phyloP scores from a whole-genome alignment of 1,140 invertebrate genomes.

The Formica exsecta region DNA sequence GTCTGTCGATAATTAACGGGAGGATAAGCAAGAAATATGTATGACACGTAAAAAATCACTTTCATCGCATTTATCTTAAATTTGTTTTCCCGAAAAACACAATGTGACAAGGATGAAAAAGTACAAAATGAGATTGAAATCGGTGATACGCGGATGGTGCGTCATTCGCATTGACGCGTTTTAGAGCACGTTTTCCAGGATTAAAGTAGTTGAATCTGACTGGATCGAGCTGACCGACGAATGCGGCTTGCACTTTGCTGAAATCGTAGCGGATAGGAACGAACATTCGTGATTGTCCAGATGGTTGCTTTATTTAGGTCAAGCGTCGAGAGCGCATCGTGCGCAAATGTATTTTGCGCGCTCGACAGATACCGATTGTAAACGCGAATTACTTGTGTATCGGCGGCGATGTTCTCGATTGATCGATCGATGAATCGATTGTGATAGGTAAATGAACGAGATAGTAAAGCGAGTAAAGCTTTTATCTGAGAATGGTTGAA shows the following conservation, averaged over 20 bases:
- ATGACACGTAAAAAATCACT: background rate
- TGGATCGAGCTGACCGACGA: slow-evolving; percentile 16
- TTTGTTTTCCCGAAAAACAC: background rate
- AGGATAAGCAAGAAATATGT: background rate
- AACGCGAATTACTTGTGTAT: slow-evolving; percentile 49
- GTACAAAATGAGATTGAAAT: slow-evolving; percentile 20
- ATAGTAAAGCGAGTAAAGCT: background rate
- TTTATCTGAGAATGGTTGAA: slow-evolving; percentile 4
- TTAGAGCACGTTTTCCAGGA: slow-evolving; percentile 16
- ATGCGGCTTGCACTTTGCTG: slow-evolving; percentile 39
- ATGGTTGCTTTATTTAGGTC: slow-evolving; percentile 77
- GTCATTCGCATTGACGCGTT: slow-evolving; percentile 26
- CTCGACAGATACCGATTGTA: slow-evolving; percentile 68
- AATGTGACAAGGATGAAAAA: slow-evolving; percentile 21
- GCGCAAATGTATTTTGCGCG: slow-evolving; percentile 70
- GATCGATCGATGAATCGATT: slow-evolving; percentile 52
- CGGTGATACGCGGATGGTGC: slow-evolving; percentile 5
- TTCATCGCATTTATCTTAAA: slow-evolving; percentile 22
- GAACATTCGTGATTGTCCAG: slow-evolving; percentile 59
- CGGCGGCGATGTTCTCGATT: slow-evolving; percentile 9
- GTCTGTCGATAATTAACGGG: background rate
- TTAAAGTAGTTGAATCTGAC: slow-evolving; percentile 27
- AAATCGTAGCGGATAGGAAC: slow-evolving; percentile 38
- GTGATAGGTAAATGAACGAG: slow-evolving; percentile 35
- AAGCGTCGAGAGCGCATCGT: slow-evolving; percentile 71